Evolutionary conservation across 1,140 invertebrate genomes (phyloP), one percentile per base, ranked within the genome.

Genomic region (Aricia agestis): DNA sequence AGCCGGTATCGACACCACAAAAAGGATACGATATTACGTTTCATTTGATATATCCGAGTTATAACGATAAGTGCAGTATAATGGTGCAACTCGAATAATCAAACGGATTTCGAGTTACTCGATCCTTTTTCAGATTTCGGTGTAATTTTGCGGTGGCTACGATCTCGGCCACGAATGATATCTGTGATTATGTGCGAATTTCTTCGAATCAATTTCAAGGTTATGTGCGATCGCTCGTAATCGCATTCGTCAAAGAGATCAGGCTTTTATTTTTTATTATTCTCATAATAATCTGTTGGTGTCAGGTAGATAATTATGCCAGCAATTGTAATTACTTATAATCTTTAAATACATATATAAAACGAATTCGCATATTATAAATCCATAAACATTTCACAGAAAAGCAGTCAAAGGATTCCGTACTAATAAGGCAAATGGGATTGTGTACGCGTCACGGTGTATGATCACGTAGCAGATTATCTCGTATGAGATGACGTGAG

Each of bases 21-120:
- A 63, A 63, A 63, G 59, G 59, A 63, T 63, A 18, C 18, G 19
- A 63, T 63, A 63, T 63, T 63, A 63, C 59, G 18, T 63, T 63
- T 63, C 59, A 63, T 63, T 63, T 63, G 59, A 63, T 63, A 63
- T 63, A 63, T 63, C 59, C 19, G 59, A 63, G 59, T 63, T 63
- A 25, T 63, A 63, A 63, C 19, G 59, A 18, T 63, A 63, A 63
- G 59, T 63, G 59, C 59, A 63, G 59, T 63, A 63, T 63, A 63
- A 63, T 63, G 59, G 59, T 63, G 17, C 59, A 19, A 63, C 18
- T 63, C 59, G 59, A 9, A 25, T 63, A 63, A 63, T 63, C 59
- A 63, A 63, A 19, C 59, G 59, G 59, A 63, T 25, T 63, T 63
- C 59, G 59, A 63, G 19, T 19, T 25, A 19, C 18, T 63, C 59